Base-by-base conservation (phyloP, 2,888 invertebrate species). In the Patella pellucida region DNA sequence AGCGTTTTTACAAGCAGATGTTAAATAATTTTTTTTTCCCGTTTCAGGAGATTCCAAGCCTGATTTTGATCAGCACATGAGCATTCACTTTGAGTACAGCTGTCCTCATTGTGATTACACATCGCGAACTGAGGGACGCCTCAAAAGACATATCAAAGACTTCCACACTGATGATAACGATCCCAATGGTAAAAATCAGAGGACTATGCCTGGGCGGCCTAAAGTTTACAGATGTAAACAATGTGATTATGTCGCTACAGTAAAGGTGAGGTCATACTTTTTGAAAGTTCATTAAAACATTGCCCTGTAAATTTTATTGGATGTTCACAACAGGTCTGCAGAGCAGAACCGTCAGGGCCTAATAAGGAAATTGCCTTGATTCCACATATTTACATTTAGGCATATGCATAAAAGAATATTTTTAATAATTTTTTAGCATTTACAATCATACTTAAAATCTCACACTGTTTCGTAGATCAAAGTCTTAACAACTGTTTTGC, bases 171-270 rank as follows among this genome's bases (percentile, higher is more conserved):
- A 90, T 52, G 85, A 86, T 69, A 88, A 90, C 9, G 86, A 86
- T 69, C 86, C 86, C 4, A 87, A 88, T 41, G 91, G 90, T 62
- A 89, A 90, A 79, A 82, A 86, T 27, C 84, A 85, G 27, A 82
- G 89, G 72, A 82, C 79, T 72, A 78, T 80, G 70, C 84, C 87
- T 41, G 87, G 89, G 23, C 77, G 92, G 83, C 90, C 92, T 56
- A 98, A 97, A 91, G 94, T 94, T 0, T 95, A 96, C 91, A 95
- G 95, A 87, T 99, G 99, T 92, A 98, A 98, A 89, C 96, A 97
- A 83, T 99, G 99, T 89, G 94, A 94, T 73, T 95, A 95, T 84
- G 93, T 95, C 1, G 95, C 96, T 0, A 94, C 95, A 16, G 96
- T 96, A 7, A 99, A 99, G 91, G 90, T 90, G 79, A 70, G 79